Conservation (phyloP, 2,113 vertebrate genomes). For the Sclerurus mexicanus region DNA sequence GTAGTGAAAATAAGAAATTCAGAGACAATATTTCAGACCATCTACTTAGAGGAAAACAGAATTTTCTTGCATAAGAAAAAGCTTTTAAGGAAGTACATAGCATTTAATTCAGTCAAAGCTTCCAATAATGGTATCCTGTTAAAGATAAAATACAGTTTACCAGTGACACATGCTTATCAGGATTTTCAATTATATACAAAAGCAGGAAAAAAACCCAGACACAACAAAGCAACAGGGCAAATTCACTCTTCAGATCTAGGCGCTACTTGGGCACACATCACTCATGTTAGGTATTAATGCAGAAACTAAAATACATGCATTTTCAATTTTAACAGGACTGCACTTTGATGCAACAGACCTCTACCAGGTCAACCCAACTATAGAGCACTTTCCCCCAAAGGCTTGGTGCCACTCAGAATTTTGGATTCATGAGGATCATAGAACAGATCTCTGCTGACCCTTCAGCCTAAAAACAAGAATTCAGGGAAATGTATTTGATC, state of each 20-base stretch:
- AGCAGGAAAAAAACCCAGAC: neutral
- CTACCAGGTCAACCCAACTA: neutral
- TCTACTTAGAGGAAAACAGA: neutral
- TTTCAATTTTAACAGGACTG: neutral
- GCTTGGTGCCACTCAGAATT: neutral
- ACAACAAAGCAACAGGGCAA: neutral
- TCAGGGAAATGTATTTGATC: neutral
- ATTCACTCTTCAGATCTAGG: neutral
- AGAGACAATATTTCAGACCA: neutral
- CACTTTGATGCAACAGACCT: neutral
- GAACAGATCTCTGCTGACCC: neutral
- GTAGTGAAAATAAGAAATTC: neutral
- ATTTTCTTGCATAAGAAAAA: neutral
- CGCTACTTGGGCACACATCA: neutral
- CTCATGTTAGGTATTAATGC: neutral
- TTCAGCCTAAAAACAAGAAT: neutral
- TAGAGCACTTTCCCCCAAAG: neutral
- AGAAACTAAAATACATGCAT: neutral
- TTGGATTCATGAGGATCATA: neutral
- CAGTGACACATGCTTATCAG: neutral
- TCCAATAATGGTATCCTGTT: neutral
- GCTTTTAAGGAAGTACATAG: neutral
- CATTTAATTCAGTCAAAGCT: neutral
- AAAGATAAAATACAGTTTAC: neutral
- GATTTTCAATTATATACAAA: neutral